These are phyloP conservation scores for Coelinius sp. DNA, from an alignment of 2,888 invertebrate species.

Conservation along the genomic window DNA sequence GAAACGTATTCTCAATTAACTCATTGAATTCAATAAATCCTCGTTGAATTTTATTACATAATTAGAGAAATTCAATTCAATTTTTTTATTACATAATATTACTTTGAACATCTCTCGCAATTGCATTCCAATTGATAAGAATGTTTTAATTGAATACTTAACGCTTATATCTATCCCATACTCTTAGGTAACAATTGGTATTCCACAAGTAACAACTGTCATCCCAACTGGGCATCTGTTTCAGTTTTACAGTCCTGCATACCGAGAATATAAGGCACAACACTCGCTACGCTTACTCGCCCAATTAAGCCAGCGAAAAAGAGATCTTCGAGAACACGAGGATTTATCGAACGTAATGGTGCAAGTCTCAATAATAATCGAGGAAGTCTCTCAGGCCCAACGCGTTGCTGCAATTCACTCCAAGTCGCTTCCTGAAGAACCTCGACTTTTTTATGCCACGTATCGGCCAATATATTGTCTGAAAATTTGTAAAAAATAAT, in stretches of 20 bases:
- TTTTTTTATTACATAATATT: background rate
- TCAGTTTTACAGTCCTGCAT: slow-evolving; percentile 69
- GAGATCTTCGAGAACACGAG: slow-evolving; percentile 87
- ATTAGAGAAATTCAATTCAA: background rate
- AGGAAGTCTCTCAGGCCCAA: slow-evolving; percentile 74
- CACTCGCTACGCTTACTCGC: slow-evolving; percentile 94
- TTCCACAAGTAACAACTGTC: slow-evolving; percentile 57
- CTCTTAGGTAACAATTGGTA: slow-evolving; percentile 48
- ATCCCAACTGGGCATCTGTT: slow-evolving; percentile 67
- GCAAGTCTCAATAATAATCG: slow-evolving; percentile 81
- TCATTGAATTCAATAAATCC: background rate
- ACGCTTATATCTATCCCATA: slow-evolving; percentile 22
- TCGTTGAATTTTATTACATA: background rate
- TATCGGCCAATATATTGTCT: slow-evolving; percentile 66
- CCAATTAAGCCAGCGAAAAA: slow-evolving; percentile 94
- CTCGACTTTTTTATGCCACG: slow-evolving; percentile 72
- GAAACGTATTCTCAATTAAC: too few species aligned
- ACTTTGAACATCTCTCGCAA: background rate
- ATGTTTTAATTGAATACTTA: background rate
- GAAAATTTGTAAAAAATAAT: slow-evolving; percentile 1
- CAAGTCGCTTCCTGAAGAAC: slow-evolving; percentile 72
- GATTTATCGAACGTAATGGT: slow-evolving; percentile 80
- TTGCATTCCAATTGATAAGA: background rate
- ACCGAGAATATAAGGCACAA: slow-evolving; percentile 91
- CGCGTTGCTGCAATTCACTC: slow-evolving; percentile 72